Evolutionary conservation across 2,797 vertebrate species (phyloP).

Genomic region (Tamandua tetradactyla): DNA sequence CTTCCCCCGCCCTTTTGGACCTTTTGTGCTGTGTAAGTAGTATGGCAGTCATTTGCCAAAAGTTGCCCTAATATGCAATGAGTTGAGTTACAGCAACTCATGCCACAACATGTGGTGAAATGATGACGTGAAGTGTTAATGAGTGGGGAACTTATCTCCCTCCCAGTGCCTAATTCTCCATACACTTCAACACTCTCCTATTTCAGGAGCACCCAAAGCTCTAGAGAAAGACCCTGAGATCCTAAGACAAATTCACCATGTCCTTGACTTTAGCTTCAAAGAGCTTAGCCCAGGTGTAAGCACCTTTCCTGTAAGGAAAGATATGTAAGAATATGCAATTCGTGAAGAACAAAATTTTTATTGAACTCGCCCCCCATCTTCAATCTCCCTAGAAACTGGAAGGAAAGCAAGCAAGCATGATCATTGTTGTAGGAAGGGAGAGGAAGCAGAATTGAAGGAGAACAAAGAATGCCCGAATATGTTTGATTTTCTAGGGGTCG

Average conservation of each 20-base stretch:
- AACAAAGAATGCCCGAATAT: background rate
- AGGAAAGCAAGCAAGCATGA: no score
- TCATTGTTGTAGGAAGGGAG: background rate
- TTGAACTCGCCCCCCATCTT: background rate
- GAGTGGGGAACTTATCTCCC: accelerated
- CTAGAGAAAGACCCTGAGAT: background rate
- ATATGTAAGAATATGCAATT: background rate
- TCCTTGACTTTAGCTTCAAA: background rate
- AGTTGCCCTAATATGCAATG: no score
- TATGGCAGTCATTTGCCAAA: no score
- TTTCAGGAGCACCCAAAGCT: background rate
- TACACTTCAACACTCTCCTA: background rate
- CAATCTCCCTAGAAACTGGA: background rate
- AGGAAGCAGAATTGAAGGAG: background rate
- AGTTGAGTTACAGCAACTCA: no score
- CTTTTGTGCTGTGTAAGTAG: no score
- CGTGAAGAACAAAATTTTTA: background rate
- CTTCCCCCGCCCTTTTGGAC: no score
- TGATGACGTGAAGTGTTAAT: background rate
- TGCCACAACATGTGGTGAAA: background rate
- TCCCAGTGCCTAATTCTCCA: accelerated
- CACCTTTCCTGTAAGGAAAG: background rate
- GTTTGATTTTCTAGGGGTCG: accelerated
- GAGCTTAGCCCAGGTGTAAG: background rate
- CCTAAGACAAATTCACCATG: background rate